phyloP scores from a whole-genome alignment of 1,140 invertebrate species.

The Anadara kagoshimensis region DNA sequence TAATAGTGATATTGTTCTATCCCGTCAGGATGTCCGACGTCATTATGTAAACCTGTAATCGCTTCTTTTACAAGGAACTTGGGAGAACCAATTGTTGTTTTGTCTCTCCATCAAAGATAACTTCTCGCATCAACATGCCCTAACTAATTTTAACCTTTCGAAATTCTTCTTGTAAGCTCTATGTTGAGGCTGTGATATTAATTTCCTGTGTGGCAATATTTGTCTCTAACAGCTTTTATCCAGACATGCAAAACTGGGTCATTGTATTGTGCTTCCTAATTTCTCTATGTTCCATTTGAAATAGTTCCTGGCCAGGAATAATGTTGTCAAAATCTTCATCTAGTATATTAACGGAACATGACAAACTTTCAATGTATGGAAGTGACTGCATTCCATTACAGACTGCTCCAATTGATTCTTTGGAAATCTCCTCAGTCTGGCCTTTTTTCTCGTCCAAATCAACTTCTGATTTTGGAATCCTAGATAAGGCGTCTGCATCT shows the following conservation, averaged over 20 bases:
- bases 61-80: not conserved
- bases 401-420: too few relatives aligned
- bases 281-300: not conserved
- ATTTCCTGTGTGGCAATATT: not conserved
- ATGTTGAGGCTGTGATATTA: not conserved
- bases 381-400: too few relatives aligned
- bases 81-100: not conserved
- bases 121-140: not conserved
- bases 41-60: not conserved
- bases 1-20: constrained; percentile 10
- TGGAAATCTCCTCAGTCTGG: not conserved
- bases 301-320: constrained; percentile 1
- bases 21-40: constrained; percentile 17
- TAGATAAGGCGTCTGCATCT: constrained; percentile 41
- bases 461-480: constrained; percentile 11
- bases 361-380: not conserved
- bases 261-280: too few relatives aligned
- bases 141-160: not conserved
- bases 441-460: not conserved
- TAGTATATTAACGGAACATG: not conserved
- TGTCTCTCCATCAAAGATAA: not conserved
- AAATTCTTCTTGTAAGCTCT: not conserved
- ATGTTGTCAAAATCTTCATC: not conserved
- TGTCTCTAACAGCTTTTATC: not conserved
- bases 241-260: too few relatives aligned